phyloP scores from a whole-genome alignment of 2,797 vertebrate species.

The Gymnoscopelus microlampas region DNA sequence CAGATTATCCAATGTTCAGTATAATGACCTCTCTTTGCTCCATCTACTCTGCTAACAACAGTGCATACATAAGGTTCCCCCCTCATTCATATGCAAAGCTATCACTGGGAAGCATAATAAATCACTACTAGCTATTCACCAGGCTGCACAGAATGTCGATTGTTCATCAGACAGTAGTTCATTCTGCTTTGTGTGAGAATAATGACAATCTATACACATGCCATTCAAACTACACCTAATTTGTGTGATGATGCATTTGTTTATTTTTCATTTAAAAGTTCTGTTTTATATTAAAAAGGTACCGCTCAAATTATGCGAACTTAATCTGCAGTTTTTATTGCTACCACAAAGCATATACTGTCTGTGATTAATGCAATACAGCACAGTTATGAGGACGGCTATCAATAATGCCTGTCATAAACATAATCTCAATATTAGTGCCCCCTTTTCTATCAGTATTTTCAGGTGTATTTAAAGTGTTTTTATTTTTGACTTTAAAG shows the following conservation, averaged over 20 bases:
- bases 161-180: conserved; percentile 34
- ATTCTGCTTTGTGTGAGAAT: background rate
- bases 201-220: background rate
- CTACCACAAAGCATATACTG: too few relatives aligned
- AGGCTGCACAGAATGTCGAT: conserved; percentile 41
- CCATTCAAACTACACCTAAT: background rate
- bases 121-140: conserved; percentile 47
- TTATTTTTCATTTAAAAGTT: background rate
- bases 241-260: background rate
- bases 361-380: background rate
- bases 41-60: conserved; percentile 13
- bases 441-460: too few relatives aligned
- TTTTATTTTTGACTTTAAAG: too few relatives aligned
- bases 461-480: too few relatives aligned
- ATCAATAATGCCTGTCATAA: too few relatives aligned
- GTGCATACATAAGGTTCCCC: background rate
- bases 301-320: background rate
- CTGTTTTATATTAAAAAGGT: background rate
- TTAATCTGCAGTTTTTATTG: background rate
- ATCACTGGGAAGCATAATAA: conserved; percentile 27
- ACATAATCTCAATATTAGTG: too few relatives aligned
- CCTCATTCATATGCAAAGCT: conserved; percentile 54
- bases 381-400: background rate
- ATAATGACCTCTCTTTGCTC: background rate
- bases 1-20: conserved; percentile 16